Conservation (phyloP, 2,888 invertebrate genomes). For the Netelia virgata region DNA sequence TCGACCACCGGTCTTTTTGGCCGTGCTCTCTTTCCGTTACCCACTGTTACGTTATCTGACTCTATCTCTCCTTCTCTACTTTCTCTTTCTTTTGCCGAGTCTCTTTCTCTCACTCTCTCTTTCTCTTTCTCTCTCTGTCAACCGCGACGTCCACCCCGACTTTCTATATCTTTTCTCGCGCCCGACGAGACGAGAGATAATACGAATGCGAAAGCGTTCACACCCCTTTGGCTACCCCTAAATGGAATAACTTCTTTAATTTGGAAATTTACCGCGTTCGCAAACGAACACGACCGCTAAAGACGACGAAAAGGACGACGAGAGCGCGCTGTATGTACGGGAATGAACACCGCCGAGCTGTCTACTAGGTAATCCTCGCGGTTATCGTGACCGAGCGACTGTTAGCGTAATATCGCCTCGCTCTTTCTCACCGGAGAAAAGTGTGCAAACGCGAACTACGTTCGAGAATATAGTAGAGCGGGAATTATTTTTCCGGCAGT, state of each 20-base stretch:
- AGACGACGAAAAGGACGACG: background rate
- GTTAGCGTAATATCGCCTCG: background rate
- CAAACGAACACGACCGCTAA: conserved; percentile 48
- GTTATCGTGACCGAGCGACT: conserved; percentile 13
- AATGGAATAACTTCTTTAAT: conserved; percentile 85
- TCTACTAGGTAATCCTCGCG: background rate
- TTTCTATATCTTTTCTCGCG: conserved; percentile 61
- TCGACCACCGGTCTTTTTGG: conserved; percentile 72
- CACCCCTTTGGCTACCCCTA: conserved; percentile 85
- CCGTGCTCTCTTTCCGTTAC: conserved; percentile 57
- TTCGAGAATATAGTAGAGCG: conserved; percentile 8
- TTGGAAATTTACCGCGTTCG: conserved; percentile 82
- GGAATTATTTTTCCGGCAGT: background rate
- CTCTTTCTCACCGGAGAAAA: conserved; percentile 5
- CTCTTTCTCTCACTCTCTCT: conserved; percentile 69
- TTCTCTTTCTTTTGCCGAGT: conserved; percentile 60
- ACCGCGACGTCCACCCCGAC: background rate
- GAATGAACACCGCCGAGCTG: background rate
- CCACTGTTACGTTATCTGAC: conserved; percentile 70
- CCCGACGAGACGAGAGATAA: conserved; percentile 78
- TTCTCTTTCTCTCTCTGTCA: conserved; percentile 63
- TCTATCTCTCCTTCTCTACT: conserved; percentile 67
- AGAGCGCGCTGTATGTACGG: background rate
- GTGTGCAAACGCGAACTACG: background rate
- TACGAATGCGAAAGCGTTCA: conserved; percentile 84